Base-by-base conservation (phyloP, 2,797 vertebrate genomes). In the Eidolon dupreanum region DNA sequence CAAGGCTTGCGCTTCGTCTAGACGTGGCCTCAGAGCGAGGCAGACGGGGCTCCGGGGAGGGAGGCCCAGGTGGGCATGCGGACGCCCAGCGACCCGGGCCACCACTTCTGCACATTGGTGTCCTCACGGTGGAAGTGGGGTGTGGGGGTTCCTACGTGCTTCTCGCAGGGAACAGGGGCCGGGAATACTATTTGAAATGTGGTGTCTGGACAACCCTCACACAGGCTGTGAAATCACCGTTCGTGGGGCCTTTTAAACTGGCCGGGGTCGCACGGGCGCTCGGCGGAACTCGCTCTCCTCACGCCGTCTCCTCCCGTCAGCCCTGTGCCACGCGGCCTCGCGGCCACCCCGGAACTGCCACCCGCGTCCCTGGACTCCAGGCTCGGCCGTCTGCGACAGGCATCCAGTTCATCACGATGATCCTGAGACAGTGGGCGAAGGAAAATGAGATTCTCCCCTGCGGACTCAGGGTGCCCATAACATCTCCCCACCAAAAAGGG, bases 51-150 rank as follows among this genome's bases (percentile, higher is more conserved):
- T 17, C n/a, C 10, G 20, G n/a, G 85, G 79, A 49, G 75, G 57
- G 22, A 24, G 22, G 66, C 55, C 70, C 31, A 7, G 4, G 8
- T n/a, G 38, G 63, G 83, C 51, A 63, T 36, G 31, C 51, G 0
- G 0, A 10, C 9, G 15, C 28, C 24, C 3, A 4, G 78, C 15
- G 26, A 36, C 20, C 49, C 0, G 0, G 61, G 49, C 43, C 3
- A 2, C 46, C 6, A 5, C 2, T 0, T 46, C 81, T 66, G 4
- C n/a, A 38, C 43, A 9, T 55, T 26, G 1, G 2, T 19, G 24
- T 36, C 65, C 61, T 28, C 33, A 5, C 8, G 0, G 1, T 12
- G 3, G 41, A 26, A 31, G 5, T 1, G 24, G 12, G 38, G 53
- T 24, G 3, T 15, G n/a, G 33, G 17, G 53, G 31, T 70, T 33